These are phyloP conservation scores for Leucopsar rothschildi DNA, from an alignment of 2,113 vertebrate species.

Conservation along the genomic window DNA sequence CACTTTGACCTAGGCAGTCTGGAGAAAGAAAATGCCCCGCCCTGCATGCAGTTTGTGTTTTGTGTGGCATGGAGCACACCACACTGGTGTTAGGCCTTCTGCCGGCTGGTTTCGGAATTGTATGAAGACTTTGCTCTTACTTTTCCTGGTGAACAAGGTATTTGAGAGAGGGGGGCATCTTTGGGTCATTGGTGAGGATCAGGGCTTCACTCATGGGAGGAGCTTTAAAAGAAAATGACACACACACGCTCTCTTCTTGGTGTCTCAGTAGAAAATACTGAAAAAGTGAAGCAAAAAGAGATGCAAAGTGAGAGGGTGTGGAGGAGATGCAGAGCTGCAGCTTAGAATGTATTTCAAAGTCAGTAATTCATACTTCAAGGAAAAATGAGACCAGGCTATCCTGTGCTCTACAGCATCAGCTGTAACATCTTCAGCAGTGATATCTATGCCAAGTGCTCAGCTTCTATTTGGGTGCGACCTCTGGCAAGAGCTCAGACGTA, in stretches of 20 bases:
- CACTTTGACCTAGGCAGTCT: neutral
- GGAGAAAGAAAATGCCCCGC: neutral
- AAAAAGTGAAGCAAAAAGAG: neutral
- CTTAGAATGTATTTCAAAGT: neutral
- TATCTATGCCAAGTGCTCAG: neutral
- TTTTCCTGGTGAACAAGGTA: neutral
- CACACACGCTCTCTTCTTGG: neutral
- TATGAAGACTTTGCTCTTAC: accelerated
- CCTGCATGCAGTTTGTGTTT: neutral
- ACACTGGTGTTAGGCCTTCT: neutral
- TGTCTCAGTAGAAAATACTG: neutral
- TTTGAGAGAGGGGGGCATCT: neutral
- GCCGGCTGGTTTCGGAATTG: neutral
- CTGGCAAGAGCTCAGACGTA: neutral
- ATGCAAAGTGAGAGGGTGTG: neutral
- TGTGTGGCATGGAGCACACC: neutral
- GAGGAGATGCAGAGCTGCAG: neutral
- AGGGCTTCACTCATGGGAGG: neutral
- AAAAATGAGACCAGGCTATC: neutral
- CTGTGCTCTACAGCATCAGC: neutral
- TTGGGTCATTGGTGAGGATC: neutral
- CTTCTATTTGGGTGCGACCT: neutral
- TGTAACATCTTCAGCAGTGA: neutral
- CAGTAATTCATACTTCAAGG: neutral
- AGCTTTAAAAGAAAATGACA: neutral